These are phyloP conservation scores for Caenorhabditis plicata DNA, from an alignment of 2,888 invertebrate genomes.

Conservation along the genomic window DNA sequence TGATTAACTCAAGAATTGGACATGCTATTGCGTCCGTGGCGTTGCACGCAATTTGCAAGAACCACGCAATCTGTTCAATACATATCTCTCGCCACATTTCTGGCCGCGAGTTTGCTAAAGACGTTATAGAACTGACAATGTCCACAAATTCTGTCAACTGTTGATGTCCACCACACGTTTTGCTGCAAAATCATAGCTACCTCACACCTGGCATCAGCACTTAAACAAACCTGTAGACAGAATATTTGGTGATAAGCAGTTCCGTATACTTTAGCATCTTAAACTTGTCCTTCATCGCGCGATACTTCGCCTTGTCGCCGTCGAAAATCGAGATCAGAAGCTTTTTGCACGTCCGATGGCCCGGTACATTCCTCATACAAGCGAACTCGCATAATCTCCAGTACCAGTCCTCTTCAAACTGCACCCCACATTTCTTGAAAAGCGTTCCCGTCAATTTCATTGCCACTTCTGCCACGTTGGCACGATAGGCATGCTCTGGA, in stretches of 20 bases:
- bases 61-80: conserved; percentile 23
- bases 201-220: no score
- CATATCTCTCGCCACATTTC: conserved; percentile 38
- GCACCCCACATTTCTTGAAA: not conserved
- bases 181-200: no score
- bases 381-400: conserved; percentile 2
- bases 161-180: conserved; percentile 36
- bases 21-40: conserved; percentile 32
- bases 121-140: conserved; percentile 21
- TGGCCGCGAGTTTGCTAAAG: conserved; percentile 21
- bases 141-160: conserved; percentile 45
- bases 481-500: not conserved
- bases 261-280: conserved; percentile 26
- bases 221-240: no score
- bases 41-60: conserved; percentile 33
- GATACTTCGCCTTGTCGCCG: conserved; percentile 26
- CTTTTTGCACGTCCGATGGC: conserved; percentile 24
- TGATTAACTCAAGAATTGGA: conserved; percentile 33
- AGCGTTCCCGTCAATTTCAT: not conserved
- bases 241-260: conserved; percentile 20
- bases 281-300: conserved; percentile 24
- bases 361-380: conserved; percentile 2
- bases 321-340: conserved; percentile 28
- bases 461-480: not conserved
- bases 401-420: conserved; percentile 3